These are phyloP conservation scores for Heliconius erato DNA, from an alignment of 2,888 invertebrate genomes.

Conservation along the genomic window DNA sequence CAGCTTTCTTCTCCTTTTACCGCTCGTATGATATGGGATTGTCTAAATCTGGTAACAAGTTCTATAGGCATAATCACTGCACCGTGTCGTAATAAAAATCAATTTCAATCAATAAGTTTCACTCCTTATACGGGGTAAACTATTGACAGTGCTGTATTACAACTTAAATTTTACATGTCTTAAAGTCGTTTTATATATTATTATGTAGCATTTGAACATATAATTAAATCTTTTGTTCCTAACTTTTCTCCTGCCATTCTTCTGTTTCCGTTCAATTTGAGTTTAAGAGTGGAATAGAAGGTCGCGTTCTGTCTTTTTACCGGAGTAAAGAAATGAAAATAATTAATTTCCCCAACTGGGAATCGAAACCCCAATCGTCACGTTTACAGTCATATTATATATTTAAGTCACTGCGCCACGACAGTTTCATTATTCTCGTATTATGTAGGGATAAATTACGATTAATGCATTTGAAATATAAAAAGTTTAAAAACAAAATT, in stretches of 20 bases:
- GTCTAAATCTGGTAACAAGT: constrained; percentile 43
- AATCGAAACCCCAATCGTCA: background rate
- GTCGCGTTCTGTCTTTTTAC: background rate
- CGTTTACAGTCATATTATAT: too few relatives aligned
- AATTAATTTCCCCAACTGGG: background rate
- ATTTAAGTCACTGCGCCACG: background rate
- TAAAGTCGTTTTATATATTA: background rate
- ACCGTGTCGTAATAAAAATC: constrained; percentile 44
- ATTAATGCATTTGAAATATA: background rate
- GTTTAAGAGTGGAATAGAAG: background rate
- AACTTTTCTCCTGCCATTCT: background rate
- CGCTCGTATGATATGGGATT: constrained; percentile 30
- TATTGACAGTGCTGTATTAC: constrained; percentile 51
- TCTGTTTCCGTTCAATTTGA: background rate
- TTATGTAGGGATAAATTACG: background rate
- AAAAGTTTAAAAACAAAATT: background rate
- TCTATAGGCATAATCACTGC: constrained; percentile 37
- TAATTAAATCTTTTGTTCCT: background rate
- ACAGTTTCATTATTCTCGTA: background rate
- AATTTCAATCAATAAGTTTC: constrained; percentile 47
- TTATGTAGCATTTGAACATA: background rate
- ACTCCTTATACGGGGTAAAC: constrained; percentile 68
- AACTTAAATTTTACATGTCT: background rate
- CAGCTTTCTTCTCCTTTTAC: constrained; percentile 31
- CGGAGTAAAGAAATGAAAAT: background rate